Conservation (phyloP, 2,888 invertebrate genomes). For the Campoletis raptor region DNA sequence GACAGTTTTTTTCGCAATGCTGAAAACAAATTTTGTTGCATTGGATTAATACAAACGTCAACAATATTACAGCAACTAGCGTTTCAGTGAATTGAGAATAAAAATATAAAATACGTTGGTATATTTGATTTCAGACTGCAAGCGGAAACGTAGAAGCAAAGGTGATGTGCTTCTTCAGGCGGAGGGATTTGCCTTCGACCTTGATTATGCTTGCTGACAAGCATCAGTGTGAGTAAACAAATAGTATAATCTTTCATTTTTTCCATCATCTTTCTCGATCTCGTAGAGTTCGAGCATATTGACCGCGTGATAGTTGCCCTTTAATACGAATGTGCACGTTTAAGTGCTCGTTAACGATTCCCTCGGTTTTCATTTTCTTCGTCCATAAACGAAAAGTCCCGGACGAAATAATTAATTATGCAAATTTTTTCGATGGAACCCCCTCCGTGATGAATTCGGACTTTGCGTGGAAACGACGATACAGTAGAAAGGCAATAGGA, state of each 20-base stretch:
- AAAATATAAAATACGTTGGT: neutral
- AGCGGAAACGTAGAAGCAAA: conserved; percentile 99
- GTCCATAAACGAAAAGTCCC: neutral
- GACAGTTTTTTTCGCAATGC: neutral
- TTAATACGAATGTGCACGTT: neutral
- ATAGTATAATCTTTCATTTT: neutral
- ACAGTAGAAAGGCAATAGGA: neutral
- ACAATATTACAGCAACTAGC: neutral
- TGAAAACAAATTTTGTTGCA: neutral
- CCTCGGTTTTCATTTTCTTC: neutral
- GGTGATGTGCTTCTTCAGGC: conserved; percentile 99
- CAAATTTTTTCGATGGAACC: neutral
- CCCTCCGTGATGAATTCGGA: neutral
- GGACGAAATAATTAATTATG: neutral
- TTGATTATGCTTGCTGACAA: conserved; percentile 99
- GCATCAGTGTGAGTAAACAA: conserved; percentile 95
- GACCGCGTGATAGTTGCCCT: neutral
- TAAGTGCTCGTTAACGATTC: neutral
- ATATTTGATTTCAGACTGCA: conserved; percentile 89
- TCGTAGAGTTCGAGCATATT: neutral
- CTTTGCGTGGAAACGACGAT: too few relatives aligned
- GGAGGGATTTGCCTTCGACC: conserved; percentile 98
- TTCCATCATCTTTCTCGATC: neutral
- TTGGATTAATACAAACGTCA: neutral
- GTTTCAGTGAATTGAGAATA: neutral